phyloP scores from a whole-genome alignment of 2,888 invertebrate species.

The Oligia latruncula region DNA sequence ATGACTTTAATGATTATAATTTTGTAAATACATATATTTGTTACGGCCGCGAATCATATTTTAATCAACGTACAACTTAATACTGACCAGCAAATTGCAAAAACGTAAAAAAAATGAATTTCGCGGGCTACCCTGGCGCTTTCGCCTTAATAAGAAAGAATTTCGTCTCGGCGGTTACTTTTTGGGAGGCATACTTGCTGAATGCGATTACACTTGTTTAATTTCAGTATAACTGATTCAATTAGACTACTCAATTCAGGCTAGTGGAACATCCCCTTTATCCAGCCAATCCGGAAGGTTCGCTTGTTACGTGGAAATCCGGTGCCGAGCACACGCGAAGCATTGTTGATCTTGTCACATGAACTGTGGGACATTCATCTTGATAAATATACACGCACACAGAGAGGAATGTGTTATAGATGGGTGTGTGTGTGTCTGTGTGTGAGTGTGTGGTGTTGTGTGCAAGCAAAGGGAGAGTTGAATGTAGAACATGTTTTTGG shows the following conservation, averaged over 20 bases:
- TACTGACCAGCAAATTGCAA: too few species aligned
- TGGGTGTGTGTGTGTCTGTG: neutral
- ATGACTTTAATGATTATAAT: too few species aligned
- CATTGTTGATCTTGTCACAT: conserved; percentile 66
- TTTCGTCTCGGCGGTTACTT: too few species aligned
- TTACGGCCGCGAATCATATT: too few species aligned
- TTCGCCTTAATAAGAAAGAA: too few species aligned
- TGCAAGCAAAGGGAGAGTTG: neutral
- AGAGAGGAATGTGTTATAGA: neutral
- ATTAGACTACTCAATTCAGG: neutral
- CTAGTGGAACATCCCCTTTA: neutral
- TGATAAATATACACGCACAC: conserved; percentile 36
- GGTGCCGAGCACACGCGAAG: conserved; percentile 54
- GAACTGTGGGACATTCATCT: conserved; percentile 55
- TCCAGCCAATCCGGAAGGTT: conserved; percentile 46
- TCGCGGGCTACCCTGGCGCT: too few species aligned
- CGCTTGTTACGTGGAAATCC: conserved; percentile 58
- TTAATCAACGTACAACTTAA: too few species aligned
- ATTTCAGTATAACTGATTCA: too few species aligned
- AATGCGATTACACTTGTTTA: too few species aligned
- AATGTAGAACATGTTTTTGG: neutral
- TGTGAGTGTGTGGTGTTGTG: neutral
- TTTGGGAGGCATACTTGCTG: too few species aligned
- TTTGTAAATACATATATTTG: too few species aligned
- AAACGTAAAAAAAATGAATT: too few species aligned